Evolutionary conservation across 2,888 invertebrate species (phyloP).

Genomic region (Lumbricus terrestris): DNA sequence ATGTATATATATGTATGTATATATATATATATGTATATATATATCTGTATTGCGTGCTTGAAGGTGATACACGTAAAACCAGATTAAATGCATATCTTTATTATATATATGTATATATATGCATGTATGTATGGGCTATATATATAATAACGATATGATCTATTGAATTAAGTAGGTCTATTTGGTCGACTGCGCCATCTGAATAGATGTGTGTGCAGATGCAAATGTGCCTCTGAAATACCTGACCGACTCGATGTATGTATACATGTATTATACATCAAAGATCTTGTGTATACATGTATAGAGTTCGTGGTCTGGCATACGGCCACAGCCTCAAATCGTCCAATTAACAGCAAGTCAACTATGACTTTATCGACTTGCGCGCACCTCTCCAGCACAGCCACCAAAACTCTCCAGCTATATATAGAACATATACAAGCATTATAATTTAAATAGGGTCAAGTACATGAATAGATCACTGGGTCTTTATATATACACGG

Average conservation of each 20-base stretch:
- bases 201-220: not conserved
- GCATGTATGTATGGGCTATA: no score
- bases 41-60: no score
- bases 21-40: not conserved
- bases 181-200: not conserved
- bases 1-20: conserved; percentile 10
- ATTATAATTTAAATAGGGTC: not conserved
- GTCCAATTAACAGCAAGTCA: not conserved
- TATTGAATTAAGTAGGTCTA: not conserved
- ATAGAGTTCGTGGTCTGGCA: no score
- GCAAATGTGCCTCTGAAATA: not conserved
- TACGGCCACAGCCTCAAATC: not conserved
- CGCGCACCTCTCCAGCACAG: not conserved
- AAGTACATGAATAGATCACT: not conserved
- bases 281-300: no score
- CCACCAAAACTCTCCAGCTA: not conserved
- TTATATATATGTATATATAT: no score
- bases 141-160: not conserved
- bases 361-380: not conserved
- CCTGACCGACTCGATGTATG: no score
- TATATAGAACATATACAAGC: not conserved
- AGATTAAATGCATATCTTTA: no score
- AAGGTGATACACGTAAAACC: no score
- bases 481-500: no score
- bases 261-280: no score